Base-by-base conservation (phyloP, 2,797 vertebrate species). In the Protosalanx chinensis region DNA sequence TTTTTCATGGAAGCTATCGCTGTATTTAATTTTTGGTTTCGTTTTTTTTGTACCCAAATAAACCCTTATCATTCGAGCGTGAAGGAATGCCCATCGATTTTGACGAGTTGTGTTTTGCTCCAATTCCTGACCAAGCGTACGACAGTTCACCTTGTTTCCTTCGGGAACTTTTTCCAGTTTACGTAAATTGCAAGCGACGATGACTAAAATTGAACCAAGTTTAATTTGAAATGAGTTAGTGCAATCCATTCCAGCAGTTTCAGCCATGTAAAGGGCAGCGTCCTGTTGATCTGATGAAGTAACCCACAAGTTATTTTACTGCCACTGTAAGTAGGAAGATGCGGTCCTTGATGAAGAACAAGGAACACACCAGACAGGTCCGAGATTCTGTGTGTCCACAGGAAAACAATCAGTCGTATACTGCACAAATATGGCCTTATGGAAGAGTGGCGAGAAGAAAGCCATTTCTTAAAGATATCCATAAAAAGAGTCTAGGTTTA, bases 311-410 rank as follows among this genome's bases (percentile, higher is more conserved):
- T n/a, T 16, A n/a, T 56, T 56, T 16, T 56, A 56, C 51, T n/a
- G 51, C 51, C 51, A 16, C 51, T 56, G 18, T 53, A 8, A 56
- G 51, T 18, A 56, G 51, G 16, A 56, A 79, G 76, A 73, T 83
- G 64, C 84, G 3, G 37, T 83, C 80, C 76, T 88, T 87, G 88
- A 88, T n/a, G n/a, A n/a, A n/a, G n/a, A n/a, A n/a, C n/a, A n/a
- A n/a, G n/a, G n/a, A n/a, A n/a, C n/a, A n/a, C n/a, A n/a, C n/a
- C n/a, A n/a, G n/a, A n/a, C n/a, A n/a, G n/a, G n/a, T n/a, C n/a
- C n/a, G n/a, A n/a, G n/a, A n/a, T n/a, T n/a, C n/a, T n/a, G n/a
- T n/a, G n/a, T n/a, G n/a, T n/a, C n/a, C n/a, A n/a, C n/a, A n/a
- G n/a, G n/a, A n/a, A n/a, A n/a, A n/a, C n/a, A n/a, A n/a, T n/a